Percentiles rank a stretch among this genome's conserved stretches.
Conservation (phyloP, 2,797 vertebrate genomes). For the Rhincodon typus region DNA sequence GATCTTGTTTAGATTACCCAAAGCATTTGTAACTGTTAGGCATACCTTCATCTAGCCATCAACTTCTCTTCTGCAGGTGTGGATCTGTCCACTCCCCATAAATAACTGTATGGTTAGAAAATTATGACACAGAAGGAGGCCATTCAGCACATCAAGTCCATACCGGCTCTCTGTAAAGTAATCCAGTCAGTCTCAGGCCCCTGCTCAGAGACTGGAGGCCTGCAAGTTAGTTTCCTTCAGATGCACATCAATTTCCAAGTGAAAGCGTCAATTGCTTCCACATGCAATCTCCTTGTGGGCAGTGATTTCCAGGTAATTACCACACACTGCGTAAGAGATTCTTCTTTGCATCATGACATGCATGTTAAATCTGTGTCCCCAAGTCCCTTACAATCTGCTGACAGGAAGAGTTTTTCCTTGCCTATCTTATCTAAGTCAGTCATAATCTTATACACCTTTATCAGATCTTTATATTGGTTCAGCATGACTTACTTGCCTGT, state of each 20-base stretch:
- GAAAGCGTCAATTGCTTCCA: background rate
- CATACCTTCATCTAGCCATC: no score
- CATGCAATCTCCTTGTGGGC: background rate
- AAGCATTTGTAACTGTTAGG: no score
- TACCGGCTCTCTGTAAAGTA: background rate
- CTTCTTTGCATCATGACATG: background rate
- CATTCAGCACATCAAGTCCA: background rate
- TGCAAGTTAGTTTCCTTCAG: background rate
- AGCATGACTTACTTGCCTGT: no score
- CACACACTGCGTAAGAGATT: background rate
- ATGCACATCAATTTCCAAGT: background rate
- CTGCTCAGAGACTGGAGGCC: background rate
- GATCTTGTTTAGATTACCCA: no score
- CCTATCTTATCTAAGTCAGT: background rate
- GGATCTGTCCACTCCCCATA: no score
- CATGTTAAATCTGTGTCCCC: no score
- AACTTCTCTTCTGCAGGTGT: no score
- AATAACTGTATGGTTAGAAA: no score
- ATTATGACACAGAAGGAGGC: background rate
- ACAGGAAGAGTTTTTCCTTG: background rate
- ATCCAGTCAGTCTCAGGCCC: background rate
- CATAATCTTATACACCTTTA: background rate
- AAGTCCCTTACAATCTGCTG: background rate
- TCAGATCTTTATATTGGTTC: background rate
- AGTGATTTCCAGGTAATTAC: background rate